Evolutionary conservation across 2,888 invertebrate species (phyloP).

Genomic region (Oligia fasciuncula): DNA sequence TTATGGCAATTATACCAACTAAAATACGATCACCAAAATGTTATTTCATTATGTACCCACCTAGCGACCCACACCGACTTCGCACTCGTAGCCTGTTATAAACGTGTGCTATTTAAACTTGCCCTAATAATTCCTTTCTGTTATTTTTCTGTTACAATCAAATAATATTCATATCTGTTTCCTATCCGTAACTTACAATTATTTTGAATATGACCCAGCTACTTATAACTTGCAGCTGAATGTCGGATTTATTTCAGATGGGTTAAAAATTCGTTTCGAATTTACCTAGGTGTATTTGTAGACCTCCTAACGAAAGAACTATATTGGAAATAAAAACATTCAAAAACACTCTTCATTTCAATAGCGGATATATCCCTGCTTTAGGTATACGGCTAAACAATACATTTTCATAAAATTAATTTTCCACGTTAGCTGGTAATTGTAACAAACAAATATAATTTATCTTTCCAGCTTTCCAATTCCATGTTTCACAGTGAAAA

Average conservation of each 20-base stretch:
- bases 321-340: background rate
- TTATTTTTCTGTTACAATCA: too few species aligned
- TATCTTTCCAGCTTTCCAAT: background rate
- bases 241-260: slow-evolving; percentile 32
- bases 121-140: too few species aligned
- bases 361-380: too few species aligned
- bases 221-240: slow-evolving; percentile 10
- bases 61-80: too few species aligned
- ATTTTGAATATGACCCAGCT: too few species aligned
- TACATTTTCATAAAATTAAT: background rate
- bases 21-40: too few species aligned
- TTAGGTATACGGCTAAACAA: background rate
- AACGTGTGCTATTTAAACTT: too few species aligned
- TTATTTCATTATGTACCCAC: too few species aligned
- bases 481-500: background rate
- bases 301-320: background rate
- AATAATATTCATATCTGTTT: too few species aligned
- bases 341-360: background rate
- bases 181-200: too few species aligned
- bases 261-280: background rate
- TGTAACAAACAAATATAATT: background rate
- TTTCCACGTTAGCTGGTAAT: background rate
- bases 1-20: too few species aligned
- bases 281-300: background rate
- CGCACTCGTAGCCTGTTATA: too few species aligned